Base-by-base conservation (phyloP, 2,113 vertebrate genomes). In the Hippocampus zosterae region DNA sequence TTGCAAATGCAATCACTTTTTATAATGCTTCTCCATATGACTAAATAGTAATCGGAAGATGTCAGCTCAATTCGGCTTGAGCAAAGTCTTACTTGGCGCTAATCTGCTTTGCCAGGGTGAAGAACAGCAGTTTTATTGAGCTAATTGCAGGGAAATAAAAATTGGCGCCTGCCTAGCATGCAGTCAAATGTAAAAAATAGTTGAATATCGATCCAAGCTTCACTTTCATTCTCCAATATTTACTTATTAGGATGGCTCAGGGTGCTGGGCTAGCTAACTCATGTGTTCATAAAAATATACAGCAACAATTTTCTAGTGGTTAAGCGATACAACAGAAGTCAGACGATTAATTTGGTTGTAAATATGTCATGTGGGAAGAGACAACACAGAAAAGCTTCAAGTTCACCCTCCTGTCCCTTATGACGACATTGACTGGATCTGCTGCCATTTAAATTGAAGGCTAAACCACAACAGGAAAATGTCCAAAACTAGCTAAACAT, bases 1-100 rank as follows among this genome's bases (percentile, higher is more conserved):
- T 65, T 68, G 63, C 74, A n/a, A 33, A 67, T 33, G 64, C 66
- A 73, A 69, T 73, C 71, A 72, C 77, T 81, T 87, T 71, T 56
- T 68, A 53, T 66, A 73, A 67, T 42, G 2, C 61, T 76, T 73
- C 77, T 76, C 79, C 52, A 23, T 55, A 23, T 55, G 23, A 55
- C 52, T 55, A 55, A 55, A 55, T 55, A 55, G 52, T 55, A n/a
- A 55, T 55, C 67, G 81, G 70, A 65, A 72, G 46, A 71, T 15
- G 67, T 73, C 75, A 52, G 52, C 27, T 68, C 68, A n/a, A 25
- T 25, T 23, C 68, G 53, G 46, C 44, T 73, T 23, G 52, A 55
- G 52, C 52, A 55, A 55, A 70, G 61, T 56, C 70, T 72, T 19
- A 71, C 74, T 37, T 18, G 15, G 3, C 29, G 57, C 72, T 70